phyloP scores from a whole-genome alignment of 2,888 invertebrate genomes.

The Lacanobia oleracea region DNA sequence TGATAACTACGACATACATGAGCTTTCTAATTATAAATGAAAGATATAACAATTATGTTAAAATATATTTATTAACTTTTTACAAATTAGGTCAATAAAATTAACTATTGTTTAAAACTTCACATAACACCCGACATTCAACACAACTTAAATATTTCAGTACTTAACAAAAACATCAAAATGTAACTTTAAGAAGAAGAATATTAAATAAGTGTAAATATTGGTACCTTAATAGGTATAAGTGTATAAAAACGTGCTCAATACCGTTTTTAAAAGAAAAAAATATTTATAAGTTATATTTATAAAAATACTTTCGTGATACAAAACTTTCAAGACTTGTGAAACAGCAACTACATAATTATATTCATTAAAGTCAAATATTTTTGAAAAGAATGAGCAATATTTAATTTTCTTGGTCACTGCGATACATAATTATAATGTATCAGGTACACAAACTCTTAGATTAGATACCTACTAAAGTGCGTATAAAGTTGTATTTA shows the following conservation, averaged over 20 bases:
- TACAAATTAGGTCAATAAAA: slow-evolving; percentile 83
- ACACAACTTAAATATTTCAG: slow-evolving; percentile 77
- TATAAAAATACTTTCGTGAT: slow-evolving; percentile 15
- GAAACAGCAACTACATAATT: background rate
- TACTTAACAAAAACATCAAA: slow-evolving; percentile 73
- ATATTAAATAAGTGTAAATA: slow-evolving; percentile 54
- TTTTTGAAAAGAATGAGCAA: slow-evolving; percentile 14
- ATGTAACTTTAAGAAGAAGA: slow-evolving; percentile 58
- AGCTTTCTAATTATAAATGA: background rate
- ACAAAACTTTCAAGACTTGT: slow-evolving; percentile 10
- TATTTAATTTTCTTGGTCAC: background rate
- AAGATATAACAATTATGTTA: slow-evolving; percentile 73
- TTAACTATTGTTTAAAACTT: slow-evolving; percentile 79
- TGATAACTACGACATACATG: too few relatives aligned
- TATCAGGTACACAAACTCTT: slow-evolving; percentile 43
- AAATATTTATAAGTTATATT: slow-evolving; percentile 16
- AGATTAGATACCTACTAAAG: slow-evolving; percentile 39
- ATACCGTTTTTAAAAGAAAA: slow-evolving; percentile 16
- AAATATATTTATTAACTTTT: slow-evolving; percentile 87
- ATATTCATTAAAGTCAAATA: background rate
- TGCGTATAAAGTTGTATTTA: slow-evolving; percentile 41
- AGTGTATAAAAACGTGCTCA: slow-evolving; percentile 52
- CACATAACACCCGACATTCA: slow-evolving; percentile 74
- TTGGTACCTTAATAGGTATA: slow-evolving; percentile 48
- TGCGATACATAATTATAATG: slow-evolving; percentile 40